Evolutionary conservation across 2,113 vertebrate genomes (phyloP).

Genomic region (Fukomys damarensis): DNA sequence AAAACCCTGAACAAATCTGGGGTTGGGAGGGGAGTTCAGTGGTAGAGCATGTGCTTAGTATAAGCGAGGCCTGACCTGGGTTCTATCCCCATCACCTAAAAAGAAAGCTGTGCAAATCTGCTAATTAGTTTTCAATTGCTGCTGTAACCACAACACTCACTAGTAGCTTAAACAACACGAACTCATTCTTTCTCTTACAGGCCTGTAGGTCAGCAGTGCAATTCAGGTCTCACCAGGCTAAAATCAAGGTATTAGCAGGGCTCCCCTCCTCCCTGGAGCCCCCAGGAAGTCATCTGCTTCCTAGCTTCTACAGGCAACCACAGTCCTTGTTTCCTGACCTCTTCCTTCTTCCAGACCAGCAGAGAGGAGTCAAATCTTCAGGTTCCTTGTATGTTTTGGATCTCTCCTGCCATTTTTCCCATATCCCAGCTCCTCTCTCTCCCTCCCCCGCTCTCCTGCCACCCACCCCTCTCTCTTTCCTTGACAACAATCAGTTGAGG

Average conservation of each 20-base stretch:
- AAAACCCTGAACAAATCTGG: neutral
- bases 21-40: neutral
- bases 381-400: neutral
- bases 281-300: neutral
- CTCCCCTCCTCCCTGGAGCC: neutral
- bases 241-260: neutral
- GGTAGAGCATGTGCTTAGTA: neutral
- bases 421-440: neutral
- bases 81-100: neutral
- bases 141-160: neutral
- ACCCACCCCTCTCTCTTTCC: neutral
- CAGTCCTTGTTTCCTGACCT: neutral
- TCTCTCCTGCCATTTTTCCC: neutral
- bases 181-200: neutral
- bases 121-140: neutral
- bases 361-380: neutral
- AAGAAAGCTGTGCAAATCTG: neutral
- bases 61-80: neutral
- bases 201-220: neutral
- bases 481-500: neutral
- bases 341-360: neutral
- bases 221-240: neutral
- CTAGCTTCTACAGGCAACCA: neutral
- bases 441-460: neutral
- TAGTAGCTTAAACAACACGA: neutral